Percentiles rank a stretch among this genome's conserved stretches.
Evolutionary conservation across 2,888 invertebrate species (phyloP).

Genomic region (Hoplodrina ambigua): DNA sequence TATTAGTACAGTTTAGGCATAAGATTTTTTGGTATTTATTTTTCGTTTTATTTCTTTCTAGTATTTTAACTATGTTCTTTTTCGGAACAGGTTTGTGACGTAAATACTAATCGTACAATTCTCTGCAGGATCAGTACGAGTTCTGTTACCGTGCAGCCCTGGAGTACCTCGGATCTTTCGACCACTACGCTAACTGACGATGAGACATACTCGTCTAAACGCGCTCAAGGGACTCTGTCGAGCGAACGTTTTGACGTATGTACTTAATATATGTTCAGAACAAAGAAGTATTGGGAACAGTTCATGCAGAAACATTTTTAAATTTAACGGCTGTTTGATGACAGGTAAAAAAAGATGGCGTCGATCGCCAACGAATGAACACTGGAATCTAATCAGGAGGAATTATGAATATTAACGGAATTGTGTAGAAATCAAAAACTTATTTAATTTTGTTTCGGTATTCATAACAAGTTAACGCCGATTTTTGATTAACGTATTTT

Average conservation of each 20-base stretch:
- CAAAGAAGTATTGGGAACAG: conserved; percentile 54
- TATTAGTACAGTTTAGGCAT: too few relatives aligned
- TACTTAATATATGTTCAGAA: conserved; percentile 72
- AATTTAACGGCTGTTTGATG: conserved; percentile 36
- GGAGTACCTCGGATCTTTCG: conserved; percentile 99
- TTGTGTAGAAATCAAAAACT: conserved; percentile 1
- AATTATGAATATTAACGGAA: conserved; percentile 4
- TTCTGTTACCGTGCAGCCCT: conserved; percentile 99
- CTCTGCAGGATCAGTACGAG: conserved; percentile 98
- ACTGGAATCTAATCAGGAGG: neutral
- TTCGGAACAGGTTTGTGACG: too few relatives aligned
- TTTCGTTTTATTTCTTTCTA: too few relatives aligned
- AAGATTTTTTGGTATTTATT: too few relatives aligned
- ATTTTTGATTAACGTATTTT: neutral
- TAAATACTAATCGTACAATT: conserved; percentile 21
- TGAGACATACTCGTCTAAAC: conserved; percentile 87
- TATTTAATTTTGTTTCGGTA: neutral
- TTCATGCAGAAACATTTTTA: conserved; percentile 25
- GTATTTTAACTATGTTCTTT: too few relatives aligned
- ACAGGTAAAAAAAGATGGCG: conserved; percentile 38
- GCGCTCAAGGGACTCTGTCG: conserved; percentile 66
- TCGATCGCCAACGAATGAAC: conserved; percentile 5
- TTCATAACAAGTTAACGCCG: neutral
- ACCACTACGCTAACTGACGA: conserved; percentile 97
- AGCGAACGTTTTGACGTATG: conserved; percentile 61